phyloP scores from a whole-genome alignment of 92 coral and sea anemone species.

The Palythoa grandis region DNA sequence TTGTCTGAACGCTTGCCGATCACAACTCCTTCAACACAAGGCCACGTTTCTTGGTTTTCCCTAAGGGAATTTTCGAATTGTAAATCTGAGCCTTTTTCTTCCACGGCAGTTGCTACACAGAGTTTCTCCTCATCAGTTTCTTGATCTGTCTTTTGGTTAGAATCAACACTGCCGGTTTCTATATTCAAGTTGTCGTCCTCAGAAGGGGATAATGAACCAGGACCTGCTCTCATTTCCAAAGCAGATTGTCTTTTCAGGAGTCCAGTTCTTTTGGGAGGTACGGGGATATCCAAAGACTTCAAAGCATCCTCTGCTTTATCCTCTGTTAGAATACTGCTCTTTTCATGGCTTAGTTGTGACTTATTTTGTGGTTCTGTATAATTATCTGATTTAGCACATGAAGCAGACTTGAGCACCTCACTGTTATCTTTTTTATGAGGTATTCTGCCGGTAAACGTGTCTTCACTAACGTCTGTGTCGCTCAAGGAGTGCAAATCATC shows the following conservation, averaged over 20 bases:
- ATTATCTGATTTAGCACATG: background rate
- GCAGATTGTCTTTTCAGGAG: background rate
- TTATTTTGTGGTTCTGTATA: background rate
- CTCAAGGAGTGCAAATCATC: background rate
- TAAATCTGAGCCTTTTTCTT: background rate
- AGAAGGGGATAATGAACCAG: background rate
- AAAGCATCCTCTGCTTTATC: background rate
- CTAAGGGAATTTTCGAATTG: background rate
- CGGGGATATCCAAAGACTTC: background rate
- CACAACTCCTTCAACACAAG: conserved; percentile 38
- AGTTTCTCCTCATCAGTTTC: background rate
- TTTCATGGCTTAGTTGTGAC: background rate
- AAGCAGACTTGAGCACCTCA: background rate
- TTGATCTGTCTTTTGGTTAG: background rate
- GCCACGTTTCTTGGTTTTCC: background rate
- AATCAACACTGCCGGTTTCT: background rate
- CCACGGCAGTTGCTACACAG: background rate
- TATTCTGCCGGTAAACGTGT: background rate
- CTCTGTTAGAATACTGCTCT: background rate
- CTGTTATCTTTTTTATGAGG: background rate
- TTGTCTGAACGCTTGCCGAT: conserved; percentile 83
- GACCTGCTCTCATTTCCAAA: background rate
- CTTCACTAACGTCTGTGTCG: background rate
- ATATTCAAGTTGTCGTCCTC: background rate
- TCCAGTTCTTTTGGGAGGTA: conserved; percentile 4